Evolutionary conservation across 2,113 vertebrate species (phyloP).

Genomic region (Burhinus bistriatus): DNA sequence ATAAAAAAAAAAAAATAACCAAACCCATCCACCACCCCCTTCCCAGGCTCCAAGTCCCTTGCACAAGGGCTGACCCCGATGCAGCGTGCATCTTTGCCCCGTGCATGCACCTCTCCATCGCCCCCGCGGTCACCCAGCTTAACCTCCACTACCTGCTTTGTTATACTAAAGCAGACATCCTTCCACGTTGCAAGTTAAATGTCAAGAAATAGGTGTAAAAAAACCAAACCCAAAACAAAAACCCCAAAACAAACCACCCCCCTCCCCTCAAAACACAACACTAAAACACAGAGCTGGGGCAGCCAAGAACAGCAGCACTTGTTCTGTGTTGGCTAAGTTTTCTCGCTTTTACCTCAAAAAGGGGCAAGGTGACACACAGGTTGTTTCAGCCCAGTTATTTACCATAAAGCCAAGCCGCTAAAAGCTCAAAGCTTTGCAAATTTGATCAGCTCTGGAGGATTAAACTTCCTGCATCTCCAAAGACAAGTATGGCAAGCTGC

Average conservation of each 20-base stretch:
- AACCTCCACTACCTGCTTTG: rapidly evolving
- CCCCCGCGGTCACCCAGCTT: rapidly evolving
- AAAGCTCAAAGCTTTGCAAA: neutral
- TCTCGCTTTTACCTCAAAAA: neutral
- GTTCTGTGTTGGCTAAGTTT: rapidly evolving
- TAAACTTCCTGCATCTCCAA: slow-evolving; percentile 6
- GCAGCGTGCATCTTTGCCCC: rapidly evolving
- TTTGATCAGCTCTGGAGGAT: neutral
- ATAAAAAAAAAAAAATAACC: neutral
- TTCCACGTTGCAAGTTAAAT: rapidly evolving
- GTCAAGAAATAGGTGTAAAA: neutral
- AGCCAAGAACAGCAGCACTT: neutral
- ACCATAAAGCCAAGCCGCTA: neutral
- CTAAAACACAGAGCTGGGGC: neutral
- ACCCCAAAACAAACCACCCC: neutral
- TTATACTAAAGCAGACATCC: neutral
- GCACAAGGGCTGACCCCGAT: neutral
- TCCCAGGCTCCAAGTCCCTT: neutral
- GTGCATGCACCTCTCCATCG: neutral
- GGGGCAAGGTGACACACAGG: neutral
- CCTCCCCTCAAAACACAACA: neutral
- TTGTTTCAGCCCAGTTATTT: neutral
- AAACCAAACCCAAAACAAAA: neutral
- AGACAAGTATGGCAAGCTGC: neutral
- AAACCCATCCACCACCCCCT: neutral